A percentile compares a stretch with the other conserved stretches of the same genome.
These are phyloP conservation scores for Electrophaes corylata DNA, from an alignment of 2,888 invertebrate genomes.

Conservation along the genomic window DNA sequence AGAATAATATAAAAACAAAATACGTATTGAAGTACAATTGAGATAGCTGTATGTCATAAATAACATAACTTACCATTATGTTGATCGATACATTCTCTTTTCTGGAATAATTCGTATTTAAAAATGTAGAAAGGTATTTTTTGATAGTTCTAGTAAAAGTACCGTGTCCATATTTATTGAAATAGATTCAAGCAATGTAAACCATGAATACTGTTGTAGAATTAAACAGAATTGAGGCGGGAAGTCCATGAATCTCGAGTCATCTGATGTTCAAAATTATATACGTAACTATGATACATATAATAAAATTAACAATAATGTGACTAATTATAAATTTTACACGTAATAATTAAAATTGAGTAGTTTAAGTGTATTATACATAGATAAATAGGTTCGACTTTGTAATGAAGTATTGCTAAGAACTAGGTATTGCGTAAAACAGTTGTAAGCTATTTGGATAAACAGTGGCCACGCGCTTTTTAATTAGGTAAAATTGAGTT, in stretches of 20 bases:
- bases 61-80: conserved; percentile 62
- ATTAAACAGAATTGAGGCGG: conserved; percentile 49
- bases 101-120: conserved; percentile 57
- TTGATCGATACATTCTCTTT: conserved; percentile 64
- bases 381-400: conserved; percentile 78
- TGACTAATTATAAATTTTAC: conserved; percentile 83
- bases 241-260: conserved; percentile 67
- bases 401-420: conserved; percentile 80
- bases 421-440: conserved; percentile 57
- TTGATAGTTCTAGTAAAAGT: conserved; percentile 72
- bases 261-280: conserved; percentile 84
- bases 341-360: conserved; percentile 80
- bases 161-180: conserved; percentile 70
- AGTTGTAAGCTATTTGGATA: conserved; percentile 49
- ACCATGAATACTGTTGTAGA: conserved; percentile 51
- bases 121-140: conserved; percentile 71
- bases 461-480: conserved; percentile 54
- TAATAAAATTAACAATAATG: conserved; percentile 80
- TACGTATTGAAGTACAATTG: conserved; percentile 84
- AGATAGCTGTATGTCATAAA: conserved; percentile 66
- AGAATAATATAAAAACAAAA: conserved; percentile 74
- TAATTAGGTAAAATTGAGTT: conserved; percentile 47
- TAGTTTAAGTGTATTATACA: conserved; percentile 81
- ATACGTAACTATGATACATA: conserved; percentile 84
- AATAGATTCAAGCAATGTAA: conserved; percentile 61